Percentiles rank a stretch among this genome's conserved stretches.
Conservation (phyloP, 1,140 invertebrate species). For the Ceratina calcarata region DNA sequence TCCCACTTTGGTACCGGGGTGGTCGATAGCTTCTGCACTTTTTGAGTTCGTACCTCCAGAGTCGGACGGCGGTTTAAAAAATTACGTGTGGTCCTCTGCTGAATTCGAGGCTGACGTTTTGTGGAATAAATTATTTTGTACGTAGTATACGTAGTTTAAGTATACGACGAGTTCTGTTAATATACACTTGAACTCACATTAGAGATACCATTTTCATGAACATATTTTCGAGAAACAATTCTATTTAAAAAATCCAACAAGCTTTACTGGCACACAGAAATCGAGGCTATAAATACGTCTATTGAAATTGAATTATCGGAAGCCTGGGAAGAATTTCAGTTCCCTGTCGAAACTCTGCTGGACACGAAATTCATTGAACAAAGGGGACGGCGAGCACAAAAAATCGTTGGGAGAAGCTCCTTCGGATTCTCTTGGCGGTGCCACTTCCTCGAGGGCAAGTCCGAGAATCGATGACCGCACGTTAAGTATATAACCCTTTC, state of each 20-base stretch:
- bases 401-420: conserved; percentile 39
- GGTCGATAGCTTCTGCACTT: conserved; percentile 21
- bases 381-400: conserved; percentile 18
- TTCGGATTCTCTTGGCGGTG: conserved; percentile 61
- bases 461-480: conserved; percentile 51
- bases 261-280: too few species aligned
- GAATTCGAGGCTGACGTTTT: too few species aligned
- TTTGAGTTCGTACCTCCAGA: not conserved
- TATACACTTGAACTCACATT: too few species aligned
- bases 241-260: too few species aligned
- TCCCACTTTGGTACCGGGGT: not conserved
- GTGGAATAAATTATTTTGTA: too few species aligned
- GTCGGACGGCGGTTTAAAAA: not conserved
- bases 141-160: too few species aligned
- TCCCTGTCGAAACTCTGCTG: not conserved
- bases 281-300: not conserved
- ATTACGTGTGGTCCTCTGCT: too few species aligned
- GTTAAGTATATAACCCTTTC: conserved; percentile 54
- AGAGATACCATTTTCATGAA: too few species aligned
- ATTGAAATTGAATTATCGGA: not conserved
- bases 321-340: not conserved
- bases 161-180: too few species aligned
- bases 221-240: too few species aligned
- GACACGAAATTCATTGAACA: conserved; percentile 28
- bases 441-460: conserved; percentile 61